Conservation (phyloP, 2,797 vertebrate genomes). For the Acropternis orthonyx region DNA sequence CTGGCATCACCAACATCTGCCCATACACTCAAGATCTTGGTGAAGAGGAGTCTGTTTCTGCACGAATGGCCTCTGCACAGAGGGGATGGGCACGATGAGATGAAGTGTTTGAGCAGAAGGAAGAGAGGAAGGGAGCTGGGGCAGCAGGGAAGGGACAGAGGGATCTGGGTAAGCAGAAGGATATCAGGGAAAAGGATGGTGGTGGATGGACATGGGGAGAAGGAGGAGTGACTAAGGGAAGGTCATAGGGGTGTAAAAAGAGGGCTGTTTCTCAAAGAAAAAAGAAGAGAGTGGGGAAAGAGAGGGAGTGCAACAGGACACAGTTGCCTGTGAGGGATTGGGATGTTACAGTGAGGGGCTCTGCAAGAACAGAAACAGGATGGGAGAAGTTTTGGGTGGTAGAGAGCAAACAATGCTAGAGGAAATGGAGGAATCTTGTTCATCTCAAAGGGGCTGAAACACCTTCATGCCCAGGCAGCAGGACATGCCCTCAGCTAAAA, state of each 20-base stretch:
- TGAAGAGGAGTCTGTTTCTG: not conserved
- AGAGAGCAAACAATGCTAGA: not conserved
- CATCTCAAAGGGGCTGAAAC: not conserved
- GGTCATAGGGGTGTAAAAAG: not conserved
- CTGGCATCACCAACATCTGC: not conserved
- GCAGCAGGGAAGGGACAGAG: not conserved
- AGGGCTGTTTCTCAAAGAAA: not conserved
- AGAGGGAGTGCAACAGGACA: not conserved
- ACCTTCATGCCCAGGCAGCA: not conserved
- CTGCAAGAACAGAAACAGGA: not conserved
- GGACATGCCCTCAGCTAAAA: not conserved
- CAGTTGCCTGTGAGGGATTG: not conserved
- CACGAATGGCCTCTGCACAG: not conserved
- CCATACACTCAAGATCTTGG: not conserved
- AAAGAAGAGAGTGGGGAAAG: not conserved
- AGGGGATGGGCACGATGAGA: not conserved
- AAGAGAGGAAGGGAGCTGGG: not conserved
- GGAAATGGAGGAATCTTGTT: not conserved
- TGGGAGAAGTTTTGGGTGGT: not conserved
- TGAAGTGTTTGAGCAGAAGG: not conserved
- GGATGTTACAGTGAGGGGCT: not conserved
- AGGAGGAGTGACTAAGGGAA: not conserved
- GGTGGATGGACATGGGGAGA: not conserved
- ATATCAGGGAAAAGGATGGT: not conserved
- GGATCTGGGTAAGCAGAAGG: not conserved